These are phyloP conservation scores for Siphamia tubifer DNA, from an alignment of 2,113 vertebrate genomes.

Conservation along the genomic window DNA sequence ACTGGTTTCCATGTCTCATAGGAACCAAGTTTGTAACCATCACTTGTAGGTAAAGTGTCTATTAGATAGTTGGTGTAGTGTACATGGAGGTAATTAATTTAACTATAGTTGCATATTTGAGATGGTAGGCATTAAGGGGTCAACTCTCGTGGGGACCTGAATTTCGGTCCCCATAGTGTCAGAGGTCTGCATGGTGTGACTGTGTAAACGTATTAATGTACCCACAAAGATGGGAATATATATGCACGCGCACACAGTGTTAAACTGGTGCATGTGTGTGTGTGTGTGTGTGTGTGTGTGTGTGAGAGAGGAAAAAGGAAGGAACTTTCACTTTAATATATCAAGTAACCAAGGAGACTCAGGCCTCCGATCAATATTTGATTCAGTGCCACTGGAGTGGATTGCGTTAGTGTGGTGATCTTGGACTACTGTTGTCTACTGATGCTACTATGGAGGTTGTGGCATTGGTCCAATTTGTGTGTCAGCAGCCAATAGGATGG, in stretches of 20 bases:
- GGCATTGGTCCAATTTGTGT: conserved; percentile 18
- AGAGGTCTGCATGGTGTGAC: no score
- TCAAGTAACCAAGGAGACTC: conserved; percentile 56
- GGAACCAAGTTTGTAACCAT: no score
- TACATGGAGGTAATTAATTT: no score
- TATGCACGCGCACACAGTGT: not conserved
- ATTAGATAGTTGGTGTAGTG: no score
- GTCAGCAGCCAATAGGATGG: conserved; percentile 35
- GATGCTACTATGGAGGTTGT: conserved; percentile 23
- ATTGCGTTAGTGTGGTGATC: not conserved
- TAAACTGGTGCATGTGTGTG: not conserved
- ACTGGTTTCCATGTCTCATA: no score
- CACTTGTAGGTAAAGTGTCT: no score
- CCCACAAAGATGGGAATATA: no score
- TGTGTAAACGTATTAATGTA: no score
- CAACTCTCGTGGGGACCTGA: no score
- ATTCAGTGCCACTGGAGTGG: conserved; percentile 44
- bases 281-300: not conserved
- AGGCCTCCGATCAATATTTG: conserved; percentile 57
- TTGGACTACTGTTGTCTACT: not conserved
- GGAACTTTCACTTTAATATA: conserved; percentile 61
- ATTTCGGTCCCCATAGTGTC: no score
- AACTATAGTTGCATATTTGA: no score
- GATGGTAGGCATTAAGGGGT: no score
- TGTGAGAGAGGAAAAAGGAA: not conserved